phyloP scores from a whole-genome alignment of 2,113 vertebrate species.

The Gorsachius goisagi region DNA sequence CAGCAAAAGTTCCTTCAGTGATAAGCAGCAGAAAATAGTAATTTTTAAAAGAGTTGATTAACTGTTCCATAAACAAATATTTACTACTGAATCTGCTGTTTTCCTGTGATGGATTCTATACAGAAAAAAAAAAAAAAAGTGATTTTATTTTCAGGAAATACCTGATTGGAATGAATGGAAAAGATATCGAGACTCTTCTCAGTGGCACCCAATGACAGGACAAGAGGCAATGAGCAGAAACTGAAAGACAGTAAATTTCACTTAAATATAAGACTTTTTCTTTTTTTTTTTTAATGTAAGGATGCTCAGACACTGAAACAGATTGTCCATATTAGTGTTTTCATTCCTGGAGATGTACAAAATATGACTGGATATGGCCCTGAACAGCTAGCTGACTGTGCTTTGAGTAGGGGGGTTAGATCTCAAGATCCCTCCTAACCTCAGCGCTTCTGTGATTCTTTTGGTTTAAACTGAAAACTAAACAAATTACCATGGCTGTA shows the following conservation, averaged over 20 bases:
- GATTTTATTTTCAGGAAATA: neutral
- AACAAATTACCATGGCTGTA: neutral
- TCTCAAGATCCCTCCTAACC: neutral
- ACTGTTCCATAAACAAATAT: neutral
- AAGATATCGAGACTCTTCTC: neutral
- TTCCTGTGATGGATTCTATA: neutral
- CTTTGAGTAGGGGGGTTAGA: neutral
- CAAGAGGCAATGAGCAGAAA: neutral
- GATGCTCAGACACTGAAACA: neutral
- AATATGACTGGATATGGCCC: neutral
- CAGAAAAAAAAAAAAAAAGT: neutral
- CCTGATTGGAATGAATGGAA: neutral
- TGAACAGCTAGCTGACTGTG: neutral
- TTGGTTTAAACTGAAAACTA: neutral
- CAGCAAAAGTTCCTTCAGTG: neutral
- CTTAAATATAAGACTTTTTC: neutral
- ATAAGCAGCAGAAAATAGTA: neutral
- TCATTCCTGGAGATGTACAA: neutral
- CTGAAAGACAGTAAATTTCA: neutral
- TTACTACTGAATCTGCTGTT: neutral
- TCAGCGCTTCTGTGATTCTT: neutral
- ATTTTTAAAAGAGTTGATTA: neutral
- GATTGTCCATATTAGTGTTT: neutral
- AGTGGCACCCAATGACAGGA: neutral
- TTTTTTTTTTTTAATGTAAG: neutral